These are phyloP conservation scores for Carassius carassius DNA, from an alignment of 2,113 vertebrate species.

Conservation along the genomic window DNA sequence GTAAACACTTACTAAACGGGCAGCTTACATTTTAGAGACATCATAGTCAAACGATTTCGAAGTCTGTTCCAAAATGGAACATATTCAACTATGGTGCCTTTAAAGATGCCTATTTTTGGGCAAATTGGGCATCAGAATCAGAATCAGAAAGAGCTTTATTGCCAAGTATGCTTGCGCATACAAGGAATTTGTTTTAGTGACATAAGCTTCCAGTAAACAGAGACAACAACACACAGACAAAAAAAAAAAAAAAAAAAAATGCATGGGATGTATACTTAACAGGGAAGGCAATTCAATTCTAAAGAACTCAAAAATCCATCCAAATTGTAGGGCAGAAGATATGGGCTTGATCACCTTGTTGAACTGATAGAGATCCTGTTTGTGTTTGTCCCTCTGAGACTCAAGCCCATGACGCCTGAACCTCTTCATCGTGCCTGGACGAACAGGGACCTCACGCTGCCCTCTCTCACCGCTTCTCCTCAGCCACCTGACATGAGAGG, in stretches of 20 bases:
- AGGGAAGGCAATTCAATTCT: not conserved
- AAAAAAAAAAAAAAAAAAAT: no score
- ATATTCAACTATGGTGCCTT: not conserved
- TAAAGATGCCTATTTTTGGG: not conserved
- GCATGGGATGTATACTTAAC: not conserved
- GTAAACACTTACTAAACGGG: not conserved
- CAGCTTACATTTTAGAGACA: not conserved
- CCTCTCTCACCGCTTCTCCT: conserved; percentile 60
- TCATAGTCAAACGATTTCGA: not conserved
- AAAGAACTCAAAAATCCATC: no score
- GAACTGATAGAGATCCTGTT: conserved; percentile 94
- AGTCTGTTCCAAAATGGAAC: not conserved
- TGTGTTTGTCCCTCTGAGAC: conserved; percentile 87
- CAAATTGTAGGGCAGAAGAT: not conserved
- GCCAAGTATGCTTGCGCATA: no score
- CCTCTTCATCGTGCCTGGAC: conserved; percentile 86
- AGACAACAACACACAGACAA: no score
- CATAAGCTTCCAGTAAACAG: no score
- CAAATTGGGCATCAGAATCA: not conserved
- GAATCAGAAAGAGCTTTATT: no score
- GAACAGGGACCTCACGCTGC: conserved; percentile 55
- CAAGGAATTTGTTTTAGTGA: no score
- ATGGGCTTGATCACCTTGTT: conserved; percentile 81
- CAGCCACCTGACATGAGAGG: conserved; percentile 49
- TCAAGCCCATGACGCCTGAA: conserved; percentile 92